Evolutionary conservation across 2,113 vertebrate species (phyloP).

Genomic region (Epinephelus lanceolatus): DNA sequence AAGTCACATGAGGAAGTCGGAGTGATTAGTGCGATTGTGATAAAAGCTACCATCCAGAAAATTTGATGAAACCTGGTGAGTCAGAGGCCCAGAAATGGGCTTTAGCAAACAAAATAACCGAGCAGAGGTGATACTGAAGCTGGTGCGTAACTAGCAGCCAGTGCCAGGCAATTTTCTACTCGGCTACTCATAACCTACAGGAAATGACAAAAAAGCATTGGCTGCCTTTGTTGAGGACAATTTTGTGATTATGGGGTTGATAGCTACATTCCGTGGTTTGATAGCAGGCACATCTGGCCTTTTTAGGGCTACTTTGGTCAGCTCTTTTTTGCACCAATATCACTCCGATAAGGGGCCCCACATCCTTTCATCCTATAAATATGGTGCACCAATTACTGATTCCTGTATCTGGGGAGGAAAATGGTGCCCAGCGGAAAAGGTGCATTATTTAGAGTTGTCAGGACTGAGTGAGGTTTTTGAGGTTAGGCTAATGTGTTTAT

Average conservation of each 20-base stretch:
- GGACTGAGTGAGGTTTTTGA: background rate
- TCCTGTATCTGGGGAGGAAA: constrained; percentile 9
- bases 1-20: constrained; percentile 16
- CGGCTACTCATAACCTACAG: constrained; percentile 61
- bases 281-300: constrained; percentile 36
- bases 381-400: constrained; percentile 15
- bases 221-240: constrained; percentile 61
- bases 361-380: constrained; percentile 48
- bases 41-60: constrained; percentile 60
- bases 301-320: constrained; percentile 17
- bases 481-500: background rate
- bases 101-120: constrained; percentile 56
- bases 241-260: constrained; percentile 70
- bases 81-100: constrained; percentile 49
- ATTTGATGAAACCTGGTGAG: constrained; percentile 49
- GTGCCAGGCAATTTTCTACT: constrained; percentile 68
- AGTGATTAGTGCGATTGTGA: constrained; percentile 62
- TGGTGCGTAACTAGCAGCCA: constrained; percentile 27
- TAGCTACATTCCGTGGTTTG: constrained; percentile 40
- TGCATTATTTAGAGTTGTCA: background rate
- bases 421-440: constrained; percentile 2
- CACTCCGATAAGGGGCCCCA: background rate
- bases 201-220: constrained; percentile 58
- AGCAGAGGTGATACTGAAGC: constrained; percentile 53
- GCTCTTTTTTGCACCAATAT: constrained; percentile 19